Base-by-base conservation (phyloP, 2,888 invertebrate species). In the Amblyjoppa fuscipennis region DNA sequence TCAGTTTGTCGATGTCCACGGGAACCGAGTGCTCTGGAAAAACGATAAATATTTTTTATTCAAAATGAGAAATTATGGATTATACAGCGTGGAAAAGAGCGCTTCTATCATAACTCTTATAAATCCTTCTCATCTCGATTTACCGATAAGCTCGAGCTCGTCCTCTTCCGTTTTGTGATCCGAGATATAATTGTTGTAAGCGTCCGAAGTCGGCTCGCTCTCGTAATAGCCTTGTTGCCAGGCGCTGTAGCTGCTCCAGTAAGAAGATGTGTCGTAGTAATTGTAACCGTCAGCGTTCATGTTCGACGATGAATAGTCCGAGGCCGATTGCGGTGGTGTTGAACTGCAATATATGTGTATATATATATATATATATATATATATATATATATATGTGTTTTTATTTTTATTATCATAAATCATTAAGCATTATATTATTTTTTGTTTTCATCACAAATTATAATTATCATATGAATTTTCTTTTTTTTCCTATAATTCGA, bases 231-330 rank as follows among this genome's bases (percentile, higher is more conserved):
- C 96, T 92, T 96, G 96, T 86, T 94, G 96, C 98, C 98, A 98
- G 89, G 97, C 97, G 75, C 96, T 96, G 93, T 98, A 98, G 93
- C 97, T 97, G 93, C 97, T 97, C 98, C 98, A 98, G 94, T 98
- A 98, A 66, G 97, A 96, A 69, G 97, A 96, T 41, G 97, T 97
- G 94, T 98, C 97, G 94, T 98, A 97, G 94, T 97, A 97, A 94
- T 97, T 94, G 76, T 94, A 94, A 53, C 90, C 90, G 70, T 94
- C 94, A 4, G 93, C 91, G 84, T 90, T 91, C 84, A 93, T 90
- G 73, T 91, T 92, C 3, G 93, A 89, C 45, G 93, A 91, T 31
- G 93, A 89, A 87, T 94, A 94, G 28, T 94, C 94, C 1, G 93
- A 91, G 3, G 93, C 88, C 25, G 93, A 93, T 84, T 93, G 93